Percentiles rank a stretch among this genome's conserved stretches.
Evolutionary conservation across 2,113 vertebrate genomes (phyloP).

Genomic region (Mugil cephalus): DNA sequence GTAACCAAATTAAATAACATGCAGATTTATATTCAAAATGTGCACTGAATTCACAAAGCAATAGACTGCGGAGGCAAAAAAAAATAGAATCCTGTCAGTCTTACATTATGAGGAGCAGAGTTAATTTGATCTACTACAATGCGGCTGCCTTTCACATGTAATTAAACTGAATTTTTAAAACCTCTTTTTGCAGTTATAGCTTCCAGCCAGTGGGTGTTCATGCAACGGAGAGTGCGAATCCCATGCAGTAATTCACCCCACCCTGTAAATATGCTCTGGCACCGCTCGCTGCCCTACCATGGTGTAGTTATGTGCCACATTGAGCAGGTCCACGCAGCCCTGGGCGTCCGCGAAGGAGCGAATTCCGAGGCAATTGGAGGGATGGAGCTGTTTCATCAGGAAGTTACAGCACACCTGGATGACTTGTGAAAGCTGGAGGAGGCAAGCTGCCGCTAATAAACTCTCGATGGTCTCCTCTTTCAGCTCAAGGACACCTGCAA

Average conservation of each 20-base stretch:
- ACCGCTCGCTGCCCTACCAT: slow-evolving; percentile 90
- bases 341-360: slow-evolving; percentile 96
- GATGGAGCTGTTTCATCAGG: slow-evolving; percentile 97
- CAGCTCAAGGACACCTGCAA: slow-evolving; percentile 91
- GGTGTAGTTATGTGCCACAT: slow-evolving; percentile 95
- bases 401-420: slow-evolving; percentile 97
- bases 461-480: slow-evolving; percentile 98
- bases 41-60: slow-evolving; percentile 18
- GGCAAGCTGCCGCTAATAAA: slow-evolving; percentile 93
- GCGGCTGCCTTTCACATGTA: background rate
- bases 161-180: slow-evolving; percentile 19
- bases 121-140: background rate
- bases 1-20: slow-evolving; percentile 57
- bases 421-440: slow-evolving; percentile 95
- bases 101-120: slow-evolving; percentile 1
- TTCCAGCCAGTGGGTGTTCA: slow-evolving; percentile 3
- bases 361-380: slow-evolving; percentile 97
- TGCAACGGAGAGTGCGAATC: background rate
- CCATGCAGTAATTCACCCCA: slow-evolving; percentile 52
- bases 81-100: no score
- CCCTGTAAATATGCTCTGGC: slow-evolving; percentile 5
- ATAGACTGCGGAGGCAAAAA: no score
- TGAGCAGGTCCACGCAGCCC: slow-evolving; percentile 92
- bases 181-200: background rate
- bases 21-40: slow-evolving; percentile 72